These are phyloP conservation scores for Eremophila alpestris DNA, from an alignment of 2,797 vertebrate species.

Conservation along the genomic window DNA sequence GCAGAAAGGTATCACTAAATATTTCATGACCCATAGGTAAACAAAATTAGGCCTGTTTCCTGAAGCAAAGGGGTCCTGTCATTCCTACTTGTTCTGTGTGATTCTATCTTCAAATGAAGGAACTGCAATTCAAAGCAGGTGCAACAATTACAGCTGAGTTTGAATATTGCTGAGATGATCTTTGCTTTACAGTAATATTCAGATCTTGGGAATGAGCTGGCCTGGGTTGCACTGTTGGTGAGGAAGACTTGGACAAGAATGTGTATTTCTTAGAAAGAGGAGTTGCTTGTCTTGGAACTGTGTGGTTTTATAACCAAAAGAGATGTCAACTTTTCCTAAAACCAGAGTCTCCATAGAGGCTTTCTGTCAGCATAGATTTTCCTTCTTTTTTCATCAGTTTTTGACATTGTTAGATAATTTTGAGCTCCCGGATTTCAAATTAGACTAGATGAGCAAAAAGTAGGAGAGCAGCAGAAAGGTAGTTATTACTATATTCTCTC, in stretches of 20 bases:
- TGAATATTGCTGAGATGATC: background rate
- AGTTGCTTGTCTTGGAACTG: background rate
- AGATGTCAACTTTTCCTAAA: background rate
- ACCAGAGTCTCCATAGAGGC: background rate
- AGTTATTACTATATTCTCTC: background rate
- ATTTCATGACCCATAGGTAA: background rate
- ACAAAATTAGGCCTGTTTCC: slow-evolving; percentile 16
- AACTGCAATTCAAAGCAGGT: background rate
- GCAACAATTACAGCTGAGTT: background rate
- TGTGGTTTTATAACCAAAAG: background rate
- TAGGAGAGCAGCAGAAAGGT: background rate
- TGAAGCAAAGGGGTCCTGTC: background rate
- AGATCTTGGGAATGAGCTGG: background rate
- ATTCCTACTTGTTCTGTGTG: background rate
- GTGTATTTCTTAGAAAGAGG: background rate
- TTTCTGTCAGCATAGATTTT: background rate
- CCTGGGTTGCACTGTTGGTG: background rate
- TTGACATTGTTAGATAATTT: background rate
- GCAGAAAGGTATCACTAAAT: background rate
- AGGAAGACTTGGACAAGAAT: background rate
- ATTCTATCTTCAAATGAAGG: background rate
- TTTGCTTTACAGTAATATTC: background rate
- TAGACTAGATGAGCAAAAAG: background rate
- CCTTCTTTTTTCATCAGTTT: background rate
- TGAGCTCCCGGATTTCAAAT: background rate